phyloP scores from a whole-genome alignment of 2,797 vertebrate genomes.

The Enteromius afrohamiltoni region DNA sequence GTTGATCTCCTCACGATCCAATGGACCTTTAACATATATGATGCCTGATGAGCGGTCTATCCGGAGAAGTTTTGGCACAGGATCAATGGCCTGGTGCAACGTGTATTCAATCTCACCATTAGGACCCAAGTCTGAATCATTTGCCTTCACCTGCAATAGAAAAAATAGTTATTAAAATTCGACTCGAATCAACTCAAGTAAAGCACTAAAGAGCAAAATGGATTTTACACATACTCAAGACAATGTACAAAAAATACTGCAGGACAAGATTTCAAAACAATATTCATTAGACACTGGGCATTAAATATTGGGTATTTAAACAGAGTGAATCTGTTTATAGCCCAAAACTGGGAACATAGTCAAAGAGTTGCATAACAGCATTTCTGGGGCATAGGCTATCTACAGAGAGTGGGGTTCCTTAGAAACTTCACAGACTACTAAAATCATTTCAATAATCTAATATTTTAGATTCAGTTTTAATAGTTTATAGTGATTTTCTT shows the following conservation, averaged over 20 bases:
- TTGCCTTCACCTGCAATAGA: constrained; percentile 89
- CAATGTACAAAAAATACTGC: neutral
- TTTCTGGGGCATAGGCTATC: constrained; percentile 10
- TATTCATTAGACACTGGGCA: neutral
- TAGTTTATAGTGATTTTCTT: neutral
- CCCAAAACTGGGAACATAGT: constrained; percentile 8
- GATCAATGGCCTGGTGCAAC: constrained; percentile 92
- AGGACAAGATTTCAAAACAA: constrained; percentile 1
- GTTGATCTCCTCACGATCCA: constrained; percentile 93
- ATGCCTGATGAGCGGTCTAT: constrained; percentile 90
- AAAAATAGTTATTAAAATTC: constrained; percentile 49
- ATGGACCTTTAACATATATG: constrained; percentile 92
- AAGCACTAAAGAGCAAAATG: constrained; percentile 39
- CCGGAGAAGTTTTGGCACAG: constrained; percentile 88
- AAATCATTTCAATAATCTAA: neutral
- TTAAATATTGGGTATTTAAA: constrained; percentile 24
- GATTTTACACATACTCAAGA: constrained; percentile 3
- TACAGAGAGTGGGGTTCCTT: constrained; percentile 17
- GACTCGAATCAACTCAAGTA: neutral
- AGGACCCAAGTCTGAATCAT: constrained; percentile 93
- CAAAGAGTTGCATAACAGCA: constrained; percentile 11
- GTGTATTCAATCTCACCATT: constrained; percentile 98
- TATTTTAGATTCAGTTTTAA: neutral
- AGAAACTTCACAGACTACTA: neutral
- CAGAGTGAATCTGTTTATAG: constrained; percentile 23